Base-by-base conservation (phyloP, 2,888 invertebrate genomes). In the Teinopalpus imperialis region DNA sequence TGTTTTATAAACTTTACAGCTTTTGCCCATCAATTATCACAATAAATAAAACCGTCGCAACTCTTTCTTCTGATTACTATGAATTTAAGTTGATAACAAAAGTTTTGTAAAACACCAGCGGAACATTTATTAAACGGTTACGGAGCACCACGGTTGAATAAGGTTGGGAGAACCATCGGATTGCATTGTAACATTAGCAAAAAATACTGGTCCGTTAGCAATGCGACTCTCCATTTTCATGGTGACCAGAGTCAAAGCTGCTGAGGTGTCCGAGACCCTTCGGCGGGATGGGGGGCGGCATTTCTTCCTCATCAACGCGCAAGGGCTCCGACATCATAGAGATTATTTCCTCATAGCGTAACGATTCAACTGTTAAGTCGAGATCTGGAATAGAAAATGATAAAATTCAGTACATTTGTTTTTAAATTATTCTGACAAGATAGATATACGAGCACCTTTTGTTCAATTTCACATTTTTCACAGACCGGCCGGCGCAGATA, bases 261-360 rank as follows among this genome's bases (percentile, higher is more conserved):
- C 81, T 79, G 57, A 86, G 71, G 35, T 87, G 87, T 0, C 82
- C 81, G 23, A 86, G 72, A 0, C 86, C 87, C 55, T 88, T 88
- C 9, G 88, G 88, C 0, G 87, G 88, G 43, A 88, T 88, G 9
- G 88, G 87, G 0, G 88, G 88, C 2, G 88, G 87, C 0, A 69
- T 78, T 52, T 87, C 86, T 0, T 69, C 81, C 35, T 81, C 87
- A 24, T 81, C 86, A 2, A 81, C 82, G 0, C 74, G 74, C 0
- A 85, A 66, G 0, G 85, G 82, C 24, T 78, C 81, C 0, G 85
- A 83, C 82, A 87, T 85, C 77, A 88, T 75, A 1, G 85, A 82
- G 62, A 87, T 85, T 59, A 88, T 85, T 49, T 87, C 86, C 51
- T 85, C 85, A 61, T 87, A 88, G 29, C 86, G 83, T 1, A 86